A percentile compares a stretch with the other conserved stretches of the same genome.
phyloP scores from a whole-genome alignment of 2,113 vertebrate genomes.

The Pycnonotus jocosus region DNA sequence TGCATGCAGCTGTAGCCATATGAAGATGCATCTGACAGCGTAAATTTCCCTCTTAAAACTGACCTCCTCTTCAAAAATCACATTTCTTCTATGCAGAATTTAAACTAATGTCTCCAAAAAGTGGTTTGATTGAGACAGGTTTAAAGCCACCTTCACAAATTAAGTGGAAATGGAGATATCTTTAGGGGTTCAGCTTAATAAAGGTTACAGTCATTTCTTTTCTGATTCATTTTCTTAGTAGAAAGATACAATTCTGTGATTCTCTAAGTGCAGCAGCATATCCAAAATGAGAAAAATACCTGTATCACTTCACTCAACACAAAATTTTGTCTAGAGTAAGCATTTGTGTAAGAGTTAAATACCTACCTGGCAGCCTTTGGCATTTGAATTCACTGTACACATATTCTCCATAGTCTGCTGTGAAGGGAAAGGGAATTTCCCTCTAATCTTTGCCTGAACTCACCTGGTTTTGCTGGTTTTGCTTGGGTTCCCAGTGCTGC shows the following conservation, averaged over 20 bases:
- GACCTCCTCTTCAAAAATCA: neutral
- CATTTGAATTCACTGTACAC: neutral
- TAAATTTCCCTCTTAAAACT: neutral
- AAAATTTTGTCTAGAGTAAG: neutral
- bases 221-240: neutral
- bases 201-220: neutral
- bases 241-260: neutral
- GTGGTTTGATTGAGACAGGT: neutral
- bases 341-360: neutral
- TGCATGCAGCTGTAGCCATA: neutral
- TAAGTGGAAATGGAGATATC: accelerated
- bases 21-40: no score
- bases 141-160: neutral
- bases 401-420: accelerated
- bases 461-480: neutral
- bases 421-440: neutral
- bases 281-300: neutral
- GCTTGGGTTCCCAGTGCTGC: neutral
- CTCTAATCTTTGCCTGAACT: neutral
- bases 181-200: neutral
- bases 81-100: neutral
- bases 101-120: neutral
- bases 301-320: neutral
- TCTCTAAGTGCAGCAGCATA: neutral
- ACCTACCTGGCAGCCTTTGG: accelerated